These are phyloP conservation scores for Dryobota labecula DNA, from an alignment of 2,888 invertebrate genomes.

Conservation along the genomic window DNA sequence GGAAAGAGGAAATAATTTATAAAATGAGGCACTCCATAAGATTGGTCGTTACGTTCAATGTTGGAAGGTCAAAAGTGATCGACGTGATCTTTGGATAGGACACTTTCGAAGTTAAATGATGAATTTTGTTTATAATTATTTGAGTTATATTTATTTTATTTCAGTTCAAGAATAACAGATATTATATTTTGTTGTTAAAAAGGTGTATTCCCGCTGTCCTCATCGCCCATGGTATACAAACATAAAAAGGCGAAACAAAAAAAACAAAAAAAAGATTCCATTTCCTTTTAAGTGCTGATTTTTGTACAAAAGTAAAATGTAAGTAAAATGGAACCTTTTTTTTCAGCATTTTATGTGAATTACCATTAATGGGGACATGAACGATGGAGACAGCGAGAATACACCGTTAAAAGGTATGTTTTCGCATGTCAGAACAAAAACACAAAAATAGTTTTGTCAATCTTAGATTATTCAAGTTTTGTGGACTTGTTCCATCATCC, in stretches of 20 bases:
- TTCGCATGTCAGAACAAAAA: too few relatives aligned
- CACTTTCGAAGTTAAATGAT: constrained; percentile 48
- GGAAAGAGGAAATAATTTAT: constrained; percentile 61
- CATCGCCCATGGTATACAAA: too few relatives aligned
- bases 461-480: not conserved
- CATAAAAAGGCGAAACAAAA: too few relatives aligned
- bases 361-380: too few relatives aligned
- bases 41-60: constrained; percentile 56
- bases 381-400: too few relatives aligned
- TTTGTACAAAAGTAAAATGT: too few relatives aligned
- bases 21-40: constrained; percentile 62
- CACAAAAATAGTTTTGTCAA: not conserved
- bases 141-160: too few relatives aligned
- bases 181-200: not conserved
- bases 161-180: not conserved
- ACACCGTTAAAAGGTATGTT: too few relatives aligned
- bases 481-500: not conserved
- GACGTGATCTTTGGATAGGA: constrained; percentile 47
- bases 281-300: too few relatives aligned
- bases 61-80: constrained; percentile 57
- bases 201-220: too few relatives aligned
- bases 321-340: too few relatives aligned
- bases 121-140: constrained; percentile 19
- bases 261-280: not conserved
- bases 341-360: too few relatives aligned